phyloP scores from a whole-genome alignment of 2,888 invertebrate genomes.

The Molorchus minor region DNA sequence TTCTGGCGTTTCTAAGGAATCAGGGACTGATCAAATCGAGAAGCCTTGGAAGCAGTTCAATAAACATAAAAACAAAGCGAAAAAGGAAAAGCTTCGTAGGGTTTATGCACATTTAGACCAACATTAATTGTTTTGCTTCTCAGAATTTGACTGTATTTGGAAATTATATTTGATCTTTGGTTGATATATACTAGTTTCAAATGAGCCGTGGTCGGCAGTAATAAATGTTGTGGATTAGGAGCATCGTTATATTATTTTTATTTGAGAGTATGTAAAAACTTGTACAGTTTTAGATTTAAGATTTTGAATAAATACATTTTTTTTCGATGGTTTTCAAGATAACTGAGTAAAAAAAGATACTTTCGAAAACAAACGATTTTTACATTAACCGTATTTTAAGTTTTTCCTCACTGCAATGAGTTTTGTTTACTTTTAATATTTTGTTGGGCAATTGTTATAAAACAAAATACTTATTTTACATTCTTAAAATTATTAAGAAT shows the following conservation, averaged over 20 bases:
- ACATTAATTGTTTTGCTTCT: constrained; percentile 65
- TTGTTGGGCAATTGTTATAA: too few relatives aligned
- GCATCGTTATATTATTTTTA: constrained; percentile 1
- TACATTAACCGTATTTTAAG: too few relatives aligned
- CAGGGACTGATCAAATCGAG: constrained; percentile 44
- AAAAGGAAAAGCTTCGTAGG: constrained; percentile 89
- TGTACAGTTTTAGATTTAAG: too few relatives aligned
- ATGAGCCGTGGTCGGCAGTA: not conserved
- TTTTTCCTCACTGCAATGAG: too few relatives aligned
- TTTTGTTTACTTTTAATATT: too few relatives aligned
- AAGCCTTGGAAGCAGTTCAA: constrained; percentile 85
- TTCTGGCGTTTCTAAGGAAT: not conserved
- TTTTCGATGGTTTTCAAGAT: too few relatives aligned
- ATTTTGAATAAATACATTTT: too few relatives aligned
- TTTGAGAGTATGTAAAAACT: too few relatives aligned
- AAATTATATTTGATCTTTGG: not conserved
- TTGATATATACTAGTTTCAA: not conserved
- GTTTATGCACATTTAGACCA: constrained; percentile 87
- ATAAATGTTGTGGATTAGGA: constrained; percentile 11
- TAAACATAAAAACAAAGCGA: constrained; percentile 88
- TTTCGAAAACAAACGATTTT: too few relatives aligned
- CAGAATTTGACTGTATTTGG: not conserved
- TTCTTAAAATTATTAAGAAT: too few relatives aligned
- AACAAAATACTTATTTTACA: too few relatives aligned
- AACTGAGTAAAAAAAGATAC: too few relatives aligned